Evolutionary conservation across 2,888 invertebrate species (phyloP).

Genomic region (Drosophila dives): DNA sequence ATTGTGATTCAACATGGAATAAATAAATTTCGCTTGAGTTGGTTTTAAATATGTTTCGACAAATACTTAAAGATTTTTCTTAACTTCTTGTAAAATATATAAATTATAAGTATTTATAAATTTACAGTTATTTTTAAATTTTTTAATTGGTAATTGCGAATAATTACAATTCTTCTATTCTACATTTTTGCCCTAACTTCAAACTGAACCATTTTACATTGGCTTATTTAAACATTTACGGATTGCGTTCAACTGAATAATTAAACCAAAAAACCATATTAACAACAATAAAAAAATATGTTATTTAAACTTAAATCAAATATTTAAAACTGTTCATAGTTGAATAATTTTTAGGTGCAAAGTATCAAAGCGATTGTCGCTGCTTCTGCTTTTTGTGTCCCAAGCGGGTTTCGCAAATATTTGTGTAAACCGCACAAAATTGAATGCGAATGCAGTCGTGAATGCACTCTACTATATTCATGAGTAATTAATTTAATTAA

Average conservation of each 20-base stretch:
- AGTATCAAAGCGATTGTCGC: slow-evolving; percentile 45
- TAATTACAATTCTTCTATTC: not conserved
- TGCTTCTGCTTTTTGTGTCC: slow-evolving; percentile 6
- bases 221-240: slow-evolving; percentile 27
- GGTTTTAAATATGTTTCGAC: not conserved
- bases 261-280: not conserved
- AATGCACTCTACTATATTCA: slow-evolving; percentile 55
- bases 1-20: not conserved
- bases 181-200: not conserved
- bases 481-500: slow-evolving; percentile 75
- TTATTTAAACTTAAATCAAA: slow-evolving; percentile 60
- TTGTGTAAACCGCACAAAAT: slow-evolving; percentile 61
- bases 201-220: not conserved
- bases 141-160: not conserved
- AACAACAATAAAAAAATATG: slow-evolving; percentile 12
- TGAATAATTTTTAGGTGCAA: slow-evolving; percentile 29
- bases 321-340: slow-evolving; percentile 50
- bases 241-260: not conserved
- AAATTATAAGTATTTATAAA: too few relatives aligned
- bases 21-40: not conserved
- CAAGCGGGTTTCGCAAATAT: slow-evolving; percentile 60
- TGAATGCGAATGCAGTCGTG: slow-evolving; percentile 31
- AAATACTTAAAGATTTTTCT: not conserved
- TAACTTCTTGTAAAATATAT: not conserved
- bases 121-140: too few relatives aligned